A percentile compares a stretch with the other conserved stretches of the same genome.
phyloP scores from a whole-genome alignment of 1,140 invertebrate genomes.

The Drosophila elegans region DNA sequence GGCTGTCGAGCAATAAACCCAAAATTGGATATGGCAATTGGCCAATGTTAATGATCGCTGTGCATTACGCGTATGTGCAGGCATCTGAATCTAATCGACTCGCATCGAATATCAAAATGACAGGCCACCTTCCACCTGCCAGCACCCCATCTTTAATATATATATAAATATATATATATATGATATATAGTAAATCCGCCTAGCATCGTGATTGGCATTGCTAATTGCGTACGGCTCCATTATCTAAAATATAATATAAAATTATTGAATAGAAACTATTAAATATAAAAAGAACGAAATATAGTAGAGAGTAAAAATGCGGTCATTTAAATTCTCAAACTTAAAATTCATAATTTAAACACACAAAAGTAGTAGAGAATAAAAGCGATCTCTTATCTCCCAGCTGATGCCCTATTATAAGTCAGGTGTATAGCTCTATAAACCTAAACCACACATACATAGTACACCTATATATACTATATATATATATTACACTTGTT shows the following conservation, averaged over 20 bases:
- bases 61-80: constrained; percentile 7
- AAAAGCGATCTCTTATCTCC: constrained; percentile 27
- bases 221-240: constrained; percentile 1
- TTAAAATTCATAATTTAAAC: too few species aligned
- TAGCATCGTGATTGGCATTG: constrained; percentile 29
- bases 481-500: constrained; percentile 18
- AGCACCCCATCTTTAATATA: neutral
- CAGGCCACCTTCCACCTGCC: constrained; percentile 2
- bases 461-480: neutral
- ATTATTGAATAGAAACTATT: too few species aligned
- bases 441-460: neutral
- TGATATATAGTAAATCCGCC: neutral
- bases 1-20: constrained; percentile 11
- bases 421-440: constrained; percentile 16
- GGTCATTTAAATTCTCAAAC: too few species aligned
- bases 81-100: constrained; percentile 26
- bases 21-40: constrained; percentile 12
- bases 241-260: neutral
- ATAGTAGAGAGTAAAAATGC: neutral
- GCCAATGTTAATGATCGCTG: constrained; percentile 1
- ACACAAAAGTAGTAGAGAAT: too few species aligned
- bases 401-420: constrained; percentile 28
- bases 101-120: constrained; percentile 26
- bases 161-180: neutral
- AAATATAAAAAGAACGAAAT: neutral